Evolutionary conservation across 2,113 vertebrate genomes (phyloP).

Genomic region (Struthio camelus): DNA sequence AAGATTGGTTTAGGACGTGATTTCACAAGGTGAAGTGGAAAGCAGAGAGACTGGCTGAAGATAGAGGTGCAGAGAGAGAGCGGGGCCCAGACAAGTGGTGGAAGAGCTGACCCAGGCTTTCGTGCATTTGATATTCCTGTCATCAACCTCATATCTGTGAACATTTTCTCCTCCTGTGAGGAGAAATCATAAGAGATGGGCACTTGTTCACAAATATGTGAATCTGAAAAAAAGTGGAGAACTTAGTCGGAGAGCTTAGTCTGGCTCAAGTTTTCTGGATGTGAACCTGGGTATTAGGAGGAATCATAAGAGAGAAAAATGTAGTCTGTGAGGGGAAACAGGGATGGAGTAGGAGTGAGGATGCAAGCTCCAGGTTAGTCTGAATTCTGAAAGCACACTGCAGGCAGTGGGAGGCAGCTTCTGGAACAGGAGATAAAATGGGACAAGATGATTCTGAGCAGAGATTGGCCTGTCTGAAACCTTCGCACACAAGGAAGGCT

Average conservation of each 20-base stretch:
- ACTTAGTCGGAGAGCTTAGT: not conserved
- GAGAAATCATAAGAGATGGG: too few relatives aligned
- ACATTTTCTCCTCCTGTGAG: too few relatives aligned
- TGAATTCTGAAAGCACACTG: not conserved
- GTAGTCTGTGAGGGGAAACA: not conserved
- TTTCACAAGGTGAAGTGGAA: not conserved
- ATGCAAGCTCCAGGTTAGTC: not conserved
- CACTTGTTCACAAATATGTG: fast-evolving
- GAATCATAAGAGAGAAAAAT: not conserved
- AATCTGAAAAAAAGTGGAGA: not conserved
- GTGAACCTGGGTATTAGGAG: not conserved
- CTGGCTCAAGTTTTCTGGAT: not conserved
- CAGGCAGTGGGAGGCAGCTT: not conserved
- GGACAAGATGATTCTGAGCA: not conserved
- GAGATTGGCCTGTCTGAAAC: not conserved
- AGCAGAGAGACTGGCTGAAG: not conserved
- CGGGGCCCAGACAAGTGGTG: fast-evolving
- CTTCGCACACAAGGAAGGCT: not conserved
- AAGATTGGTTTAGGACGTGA: fast-evolving
- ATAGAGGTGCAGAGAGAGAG: not conserved
- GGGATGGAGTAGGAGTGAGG: not conserved
- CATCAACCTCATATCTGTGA: too few relatives aligned
- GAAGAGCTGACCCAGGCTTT: not conserved
- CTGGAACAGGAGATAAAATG: not conserved
- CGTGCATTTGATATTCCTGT: too few relatives aligned